Base-by-base conservation (phyloP, 2,797 vertebrate genomes). In the Taeniopygia guttata region DNA sequence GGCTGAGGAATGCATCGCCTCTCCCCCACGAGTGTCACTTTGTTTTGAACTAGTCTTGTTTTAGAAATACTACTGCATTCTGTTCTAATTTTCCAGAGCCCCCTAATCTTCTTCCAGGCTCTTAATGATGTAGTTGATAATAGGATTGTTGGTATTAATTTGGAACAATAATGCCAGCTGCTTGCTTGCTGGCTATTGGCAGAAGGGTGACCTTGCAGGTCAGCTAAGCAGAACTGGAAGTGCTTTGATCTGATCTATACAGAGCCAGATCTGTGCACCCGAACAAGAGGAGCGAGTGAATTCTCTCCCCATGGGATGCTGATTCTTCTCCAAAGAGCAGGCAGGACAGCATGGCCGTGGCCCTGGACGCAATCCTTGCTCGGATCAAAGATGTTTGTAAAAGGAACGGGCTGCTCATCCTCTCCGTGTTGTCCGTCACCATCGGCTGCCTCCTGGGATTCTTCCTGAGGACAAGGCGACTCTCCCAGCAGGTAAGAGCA, bases 391-490 rank as follows among this genome's bases (percentile, higher is more conserved):
- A 99, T 32, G 98, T 99, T 92, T 99, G 98, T 97, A 98, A 98
- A 97, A 98, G 98, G 96, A 99, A 99, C 3, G 99, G 99, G 54
- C 98, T 99, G 94, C 99, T 99, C 94, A 99, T 99, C 97, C 98
- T 99, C 86, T 99, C 99, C 0, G 99, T 99, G 93, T 74, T 99
- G 73, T 99, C 99, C 0, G 99, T 99, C 97, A 99, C 99, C 74
- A 98, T 99, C 38, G 99, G 99, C 94, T 99, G 99, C 94, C 98
- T 99, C 87, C 98, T 99, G 9, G 99, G 99, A 84, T 99, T 99
- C 98, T 99, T 99, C 96, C 98, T 99, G 92, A 98, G 99, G 94
- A 99, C 99, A 5, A 98, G 98, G 87, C 98, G 97, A 70, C 99
- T 99, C 90, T 99, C 99, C 3, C 98, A 98, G 96, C 99, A 99